Evolutionary conservation across 2,888 invertebrate species (phyloP), one percentile per base, ranked within the genome.

Genomic region (Augochlorella aurata): DNA sequence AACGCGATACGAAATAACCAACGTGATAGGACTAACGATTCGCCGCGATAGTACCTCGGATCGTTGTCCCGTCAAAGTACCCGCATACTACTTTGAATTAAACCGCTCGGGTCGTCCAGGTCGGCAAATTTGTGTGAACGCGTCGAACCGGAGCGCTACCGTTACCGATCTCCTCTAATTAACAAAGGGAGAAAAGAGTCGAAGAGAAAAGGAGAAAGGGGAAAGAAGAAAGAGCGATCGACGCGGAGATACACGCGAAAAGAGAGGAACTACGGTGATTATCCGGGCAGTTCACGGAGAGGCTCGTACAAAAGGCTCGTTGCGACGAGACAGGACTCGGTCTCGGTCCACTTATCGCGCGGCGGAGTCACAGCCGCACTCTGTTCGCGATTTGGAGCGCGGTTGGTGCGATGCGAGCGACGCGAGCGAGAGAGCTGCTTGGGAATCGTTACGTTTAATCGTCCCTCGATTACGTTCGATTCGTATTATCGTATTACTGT

Each of bases 301-400:
- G 82, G 45, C 63, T 50, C 58, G 61, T 63, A 84, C 74, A 83
- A 83, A 84, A 90, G 90, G 74, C 85, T 84, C 81, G 80, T 79
- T 89, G 85, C 87, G 88, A 89, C 88, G 85, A 83, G 79, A 80
- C 82, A 83, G 81, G 86, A 87, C 85, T 82, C 75, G 91, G 91
- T 91, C 90, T 88, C 91, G 90, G 91, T 92, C 91, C 91, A 91
- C 90, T 91, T 92, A 90, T 86, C 88, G 69, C 86, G 58, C 38
- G 83, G 75, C 80, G 81, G 79, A 83, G 82, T 83, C 76, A 76
- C 83, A 83, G 87, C 76, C 83, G 83, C 81, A 86, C 88, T 88
- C 87, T 83, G 83, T 83, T 86, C 83, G 81, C 85, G 85, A 87
- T 87, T 87, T 86, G 86, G 87, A 86, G 79, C 87, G 81, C 85